Base-by-base conservation (phyloP, 2,113 vertebrate species). In the Percina caprodes region DNA sequence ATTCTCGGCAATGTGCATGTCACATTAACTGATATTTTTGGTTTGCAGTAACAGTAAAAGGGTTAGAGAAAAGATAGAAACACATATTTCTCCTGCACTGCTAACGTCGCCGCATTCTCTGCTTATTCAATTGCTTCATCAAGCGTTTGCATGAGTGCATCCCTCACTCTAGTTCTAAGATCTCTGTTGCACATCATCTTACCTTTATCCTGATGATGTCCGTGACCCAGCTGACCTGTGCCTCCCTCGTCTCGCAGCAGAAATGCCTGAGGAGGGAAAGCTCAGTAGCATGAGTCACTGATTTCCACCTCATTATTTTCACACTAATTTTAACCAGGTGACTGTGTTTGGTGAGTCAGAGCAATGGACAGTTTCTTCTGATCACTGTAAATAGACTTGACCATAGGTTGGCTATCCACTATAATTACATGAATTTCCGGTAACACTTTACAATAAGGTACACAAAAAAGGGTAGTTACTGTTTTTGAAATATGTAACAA, bases 141-240 rank as follows among this genome's bases (percentile, higher is more conserved):
- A 12, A 60, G 77, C 16, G 19, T 14, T 23, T 24, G 39, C 56
- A 61, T 39, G 54, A 62, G 58, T 39, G 63, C 24, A 13, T 19
- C 23, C 21, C 26, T 55, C n/a, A 3, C 49, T 56, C 24, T 16
- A 46, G n/a, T 18, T 72, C 58, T 14, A 46, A 24, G 46, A 7
- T 55, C 63, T 33, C 59, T 11, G 52, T 13, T 2, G 39, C 6
- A 6, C 4, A 18, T 56, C 46, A 8, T 23, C 91, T 81, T 95
- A 99, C 98, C 97, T 97, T 97, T 60, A 96, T 94, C 77, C 90
- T 88, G 88, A 98, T 96, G 91, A 98, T 92, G 88, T 94, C 95
- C 55, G 92, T 93, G 93, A 99, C 94, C 98, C 98, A 99, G 68
- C 95, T 93, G 86, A 94, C 92, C 91, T 97, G 97, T 1, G 81